Evolutionary conservation across 1,140 invertebrate genomes (phyloP), one percentile per base, ranked within the genome.

Genomic region (Agrilus planipennis): DNA sequence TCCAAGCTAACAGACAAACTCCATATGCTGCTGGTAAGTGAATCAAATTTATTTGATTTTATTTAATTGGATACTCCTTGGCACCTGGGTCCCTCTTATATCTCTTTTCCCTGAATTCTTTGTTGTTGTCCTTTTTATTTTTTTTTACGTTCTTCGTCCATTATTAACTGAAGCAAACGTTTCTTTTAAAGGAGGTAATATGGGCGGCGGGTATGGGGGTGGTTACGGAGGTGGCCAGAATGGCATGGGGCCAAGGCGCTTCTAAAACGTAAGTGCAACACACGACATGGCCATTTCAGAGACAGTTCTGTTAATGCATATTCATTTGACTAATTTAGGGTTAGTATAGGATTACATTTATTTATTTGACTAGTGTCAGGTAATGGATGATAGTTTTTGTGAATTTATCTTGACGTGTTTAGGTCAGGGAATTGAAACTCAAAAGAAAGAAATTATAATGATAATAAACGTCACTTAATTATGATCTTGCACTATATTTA

Each of bases 1-100:
- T 79, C 52, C 80, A 76, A 45, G 73, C 71, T 28, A 69, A 71
- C 37, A 62, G 76, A 53, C 62, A 71, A 25, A 69, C 75, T 40
- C 77, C 81, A 14, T 84, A 84, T 60, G 77, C 70, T 67, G 51
- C 48, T 41, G 16, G 9, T 7, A 36, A 6, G 5, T 7, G 9
- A 18, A 7, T 16, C 9, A 5, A 11, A 10, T 6, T 34, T 18
- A 6, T 22, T 34, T 11, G 22, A 12, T 22, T 40, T n/a, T 4
- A 41, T 39, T 34, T 31, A 31, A 31, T 9, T 31, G 15, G 10
- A 31, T 11, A 16, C 10, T 12, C 47, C 19, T 25, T n/a, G 36
- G 32, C 46, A 38, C 45, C 41, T 42, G 15, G 25, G 36, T 30
- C 34, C 35, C 28, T 39, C 9, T 23, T 28, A 23, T 30, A 6